Conservation (phyloP, 92 coral and sea anemone genomes). For the Umimayanthus kanabou region DNA sequence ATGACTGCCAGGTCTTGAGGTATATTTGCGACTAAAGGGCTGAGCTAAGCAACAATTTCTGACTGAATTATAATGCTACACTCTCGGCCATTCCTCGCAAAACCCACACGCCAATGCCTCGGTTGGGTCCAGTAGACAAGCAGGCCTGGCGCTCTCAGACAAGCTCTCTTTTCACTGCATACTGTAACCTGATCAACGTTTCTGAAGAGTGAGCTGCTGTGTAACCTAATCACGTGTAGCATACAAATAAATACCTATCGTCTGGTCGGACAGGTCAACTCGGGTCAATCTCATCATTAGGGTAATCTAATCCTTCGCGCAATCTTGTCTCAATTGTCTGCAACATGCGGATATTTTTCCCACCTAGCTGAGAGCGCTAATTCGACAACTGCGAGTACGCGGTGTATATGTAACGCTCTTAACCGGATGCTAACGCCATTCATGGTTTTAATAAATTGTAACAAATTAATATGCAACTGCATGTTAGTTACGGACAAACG, state of each 20-base stretch:
- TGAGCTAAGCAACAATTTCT: conserved; percentile 27
- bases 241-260: conserved; percentile 44
- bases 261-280: conserved; percentile 34
- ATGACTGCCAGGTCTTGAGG: background rate
- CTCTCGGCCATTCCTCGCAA: conserved; percentile 45
- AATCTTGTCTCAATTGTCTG: conserved; percentile 10
- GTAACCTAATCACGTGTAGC: conserved; percentile 45
- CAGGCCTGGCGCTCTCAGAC: conserved; percentile 24
- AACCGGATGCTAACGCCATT: too few species aligned
- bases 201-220: conserved; percentile 32
- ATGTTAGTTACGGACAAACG: too few species aligned
- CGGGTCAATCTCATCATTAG: background rate
- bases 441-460: too few species aligned
- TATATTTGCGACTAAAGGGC: background rate
- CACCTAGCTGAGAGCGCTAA: too few species aligned
- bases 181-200: conserved; percentile 24
- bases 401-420: too few species aligned
- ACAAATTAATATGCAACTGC: too few species aligned
- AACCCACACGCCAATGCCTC: conserved; percentile 38
- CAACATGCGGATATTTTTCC: background rate
- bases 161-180: conserved; percentile 39
- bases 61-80: conserved; percentile 1
- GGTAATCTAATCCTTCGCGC: conserved; percentile 26
- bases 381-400: too few species aligned
- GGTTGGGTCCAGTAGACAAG: conserved; percentile 22